Evolutionary conservation across 2,888 invertebrate species (phyloP), one percentile per base, ranked within the genome.

Genomic region (Opisthograptis luteolata): DNA sequence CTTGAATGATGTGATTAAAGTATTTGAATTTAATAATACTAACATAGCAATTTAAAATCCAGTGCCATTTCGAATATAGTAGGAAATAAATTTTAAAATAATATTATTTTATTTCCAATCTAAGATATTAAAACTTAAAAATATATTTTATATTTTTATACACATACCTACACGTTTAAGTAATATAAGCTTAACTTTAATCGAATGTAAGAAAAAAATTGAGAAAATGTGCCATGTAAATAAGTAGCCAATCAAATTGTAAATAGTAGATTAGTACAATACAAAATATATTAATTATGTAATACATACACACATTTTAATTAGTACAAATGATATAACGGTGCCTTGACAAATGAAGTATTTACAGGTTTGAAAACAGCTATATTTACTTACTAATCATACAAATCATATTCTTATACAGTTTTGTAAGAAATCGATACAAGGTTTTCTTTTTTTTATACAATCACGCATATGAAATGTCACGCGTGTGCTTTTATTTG

Each of bases 191-290:
- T 17, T 34, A 15, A 7, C 10, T 31, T 25, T 19, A 12, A 32
- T 31, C 9, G 9, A 43, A 10, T 22, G 3, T 35, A 28, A 14
- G 27, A 22, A 42, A 28, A 48, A 52, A 9, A 3, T 48, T 44
- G 30, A 45, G 77, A 77, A 77, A 67, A 77, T 73, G 87, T 88
- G 88, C 88, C 88, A 88, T 88, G 84, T 86, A 83, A 73, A 82
- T 83, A 82, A 78, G 69, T 76, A 71, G 64, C 56, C 50, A 61
- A 57, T 53, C 31, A 62, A 54, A 1, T 42, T 64, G 66, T 68
- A 66, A 62, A 66, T 70, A 60, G 58, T 58, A 62, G 60, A 37
- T 31, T 19, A 54, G 44, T 41, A n/a, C n/a, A 37, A 35, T 15
- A 42, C 41, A 39, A 41, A 45, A 51, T 52, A 46, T 45, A 58